Evolutionary conservation across 2,888 invertebrate species (phyloP).

Genomic region (Eilema sororculum): DNA sequence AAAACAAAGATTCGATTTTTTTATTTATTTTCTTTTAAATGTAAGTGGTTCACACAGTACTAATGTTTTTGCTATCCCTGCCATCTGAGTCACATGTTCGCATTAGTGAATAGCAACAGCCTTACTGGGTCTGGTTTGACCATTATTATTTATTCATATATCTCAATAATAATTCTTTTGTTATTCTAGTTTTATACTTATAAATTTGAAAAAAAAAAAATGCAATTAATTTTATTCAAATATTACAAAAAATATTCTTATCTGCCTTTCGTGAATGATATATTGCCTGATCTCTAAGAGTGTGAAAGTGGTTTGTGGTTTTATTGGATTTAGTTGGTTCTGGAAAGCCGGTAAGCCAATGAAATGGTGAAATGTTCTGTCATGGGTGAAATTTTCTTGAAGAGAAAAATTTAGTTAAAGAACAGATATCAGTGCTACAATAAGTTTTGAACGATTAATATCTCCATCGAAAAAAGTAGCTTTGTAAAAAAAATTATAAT

Average conservation of each 20-base stretch:
- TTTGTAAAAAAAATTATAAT: too few relatives aligned
- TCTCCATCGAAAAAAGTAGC: too few relatives aligned
- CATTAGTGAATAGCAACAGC: background rate
- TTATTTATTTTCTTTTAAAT: background rate
- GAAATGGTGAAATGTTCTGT: background rate
- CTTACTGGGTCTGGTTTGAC: background rate
- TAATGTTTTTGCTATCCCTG: background rate
- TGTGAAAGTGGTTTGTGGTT: background rate
- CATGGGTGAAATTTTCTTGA: too few relatives aligned
- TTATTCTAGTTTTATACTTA: background rate
- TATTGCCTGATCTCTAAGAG: background rate
- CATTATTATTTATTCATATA: background rate
- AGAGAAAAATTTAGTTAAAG: too few relatives aligned
- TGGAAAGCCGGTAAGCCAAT: background rate
- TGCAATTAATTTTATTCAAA: background rate
- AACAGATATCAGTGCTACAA: background rate
- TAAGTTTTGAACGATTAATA: background rate
- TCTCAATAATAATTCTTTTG: background rate
- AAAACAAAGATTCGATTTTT: conserved; percentile 4
- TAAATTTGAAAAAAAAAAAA: background rate
- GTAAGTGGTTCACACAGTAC: background rate
- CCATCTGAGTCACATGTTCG: background rate
- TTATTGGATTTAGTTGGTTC: background rate
- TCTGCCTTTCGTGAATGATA: background rate
- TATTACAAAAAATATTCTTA: background rate